A percentile compares a stretch with the other conserved stretches of the same genome.
phyloP scores from a whole-genome alignment of 2,888 invertebrate species.

The Entomobrya proxima region DNA sequence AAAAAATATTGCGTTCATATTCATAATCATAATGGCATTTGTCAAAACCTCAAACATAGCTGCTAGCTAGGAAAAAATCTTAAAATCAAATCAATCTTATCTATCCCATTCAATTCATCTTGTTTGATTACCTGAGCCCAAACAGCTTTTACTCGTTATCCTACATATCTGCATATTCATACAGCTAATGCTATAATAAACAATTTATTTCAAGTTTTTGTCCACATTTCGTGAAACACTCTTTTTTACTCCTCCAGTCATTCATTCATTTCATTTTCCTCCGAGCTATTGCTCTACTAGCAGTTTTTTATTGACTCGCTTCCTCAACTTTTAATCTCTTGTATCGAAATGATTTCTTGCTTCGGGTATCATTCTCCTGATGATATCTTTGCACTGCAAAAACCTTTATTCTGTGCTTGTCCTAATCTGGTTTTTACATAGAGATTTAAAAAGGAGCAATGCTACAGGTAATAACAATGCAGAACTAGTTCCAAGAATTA shows the following conservation, averaged over 20 bases:
- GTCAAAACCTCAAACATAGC: not conserved
- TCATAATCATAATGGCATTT: constrained; percentile 1
- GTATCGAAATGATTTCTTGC: too few relatives aligned
- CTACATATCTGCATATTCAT: not conserved
- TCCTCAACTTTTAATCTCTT: too few relatives aligned
- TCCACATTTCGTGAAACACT: not conserved
- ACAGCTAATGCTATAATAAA: not conserved
- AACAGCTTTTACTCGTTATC: not conserved
- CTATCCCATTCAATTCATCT: constrained; percentile 3
- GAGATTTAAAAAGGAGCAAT: too few relatives aligned
- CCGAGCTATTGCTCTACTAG: too few relatives aligned
- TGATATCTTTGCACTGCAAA: too few relatives aligned
- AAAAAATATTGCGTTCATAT: too few relatives aligned
- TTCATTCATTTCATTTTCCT: constrained; percentile 1
- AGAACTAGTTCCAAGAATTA: too few relatives aligned
- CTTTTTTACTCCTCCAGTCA: not conserved
- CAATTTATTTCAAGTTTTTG: constrained; percentile 10
- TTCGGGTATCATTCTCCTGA: too few relatives aligned
- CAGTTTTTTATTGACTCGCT: too few relatives aligned
- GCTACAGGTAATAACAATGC: too few relatives aligned
- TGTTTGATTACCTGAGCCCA: not conserved
- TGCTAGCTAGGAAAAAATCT: not conserved
- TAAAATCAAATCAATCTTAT: constrained; percentile 25
- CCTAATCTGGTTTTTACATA: too few relatives aligned
- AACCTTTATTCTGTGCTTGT: too few relatives aligned